Evolutionary conservation across 2,113 vertebrate species (phyloP).

Genomic region (Lamprologus tigripictilis): DNA sequence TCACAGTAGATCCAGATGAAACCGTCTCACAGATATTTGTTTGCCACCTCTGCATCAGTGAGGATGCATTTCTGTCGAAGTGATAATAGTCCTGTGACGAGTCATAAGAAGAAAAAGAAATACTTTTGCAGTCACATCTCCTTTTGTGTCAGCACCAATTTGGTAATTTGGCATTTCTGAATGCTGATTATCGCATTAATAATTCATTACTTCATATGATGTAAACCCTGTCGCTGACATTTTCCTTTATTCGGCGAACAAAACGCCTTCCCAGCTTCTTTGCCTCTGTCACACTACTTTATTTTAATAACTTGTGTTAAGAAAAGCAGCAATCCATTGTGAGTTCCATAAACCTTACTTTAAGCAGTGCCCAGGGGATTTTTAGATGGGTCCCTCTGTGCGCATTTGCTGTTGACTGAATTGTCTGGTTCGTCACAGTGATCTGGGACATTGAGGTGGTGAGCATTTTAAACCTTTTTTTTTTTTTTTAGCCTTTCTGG

Average conservation of each 20-base stretch:
- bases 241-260: conserved; percentile 34
- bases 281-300: background rate
- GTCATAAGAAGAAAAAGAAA: background rate
- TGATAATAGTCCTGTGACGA: background rate
- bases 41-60: background rate
- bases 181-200: conserved; percentile 41
- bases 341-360: conserved; percentile 24
- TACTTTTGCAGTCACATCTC: conserved; percentile 7
- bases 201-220: conserved; percentile 37
- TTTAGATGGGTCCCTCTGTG: conserved; percentile 29
- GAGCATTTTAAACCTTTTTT: conserved; percentile 23
- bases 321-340: conserved; percentile 1
- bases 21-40: background rate
- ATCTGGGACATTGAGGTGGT: conserved; percentile 27
- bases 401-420: conserved; percentile 24
- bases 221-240: conserved; percentile 20
- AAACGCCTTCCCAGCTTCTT: background rate
- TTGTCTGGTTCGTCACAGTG: conserved; percentile 30
- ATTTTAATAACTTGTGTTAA: conserved; percentile 21
- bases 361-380: conserved; percentile 16
- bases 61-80: background rate
- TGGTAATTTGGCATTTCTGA: conserved; percentile 24
- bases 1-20: background rate
- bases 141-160: conserved; percentile 27
- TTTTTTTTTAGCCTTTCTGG: conserved; percentile 36